Evolutionary conservation across 2,797 vertebrate species (phyloP), one percentile per base, ranked within the genome.

Genomic region (Momotus momota): DNA sequence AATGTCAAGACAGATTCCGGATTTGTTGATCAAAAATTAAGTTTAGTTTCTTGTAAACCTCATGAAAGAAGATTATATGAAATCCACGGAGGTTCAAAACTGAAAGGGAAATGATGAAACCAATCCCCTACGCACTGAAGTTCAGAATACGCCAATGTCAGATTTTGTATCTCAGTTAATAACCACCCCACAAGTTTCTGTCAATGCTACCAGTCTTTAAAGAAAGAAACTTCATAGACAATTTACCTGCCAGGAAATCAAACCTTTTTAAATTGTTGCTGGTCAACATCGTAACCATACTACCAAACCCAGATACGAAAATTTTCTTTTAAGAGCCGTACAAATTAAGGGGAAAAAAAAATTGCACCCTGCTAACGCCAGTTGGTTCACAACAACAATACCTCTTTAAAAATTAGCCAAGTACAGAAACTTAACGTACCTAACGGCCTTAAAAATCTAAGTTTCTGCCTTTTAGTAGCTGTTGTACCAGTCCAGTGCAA

Each of bases 21-120:
- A 95, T 82, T 94, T 96, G 86, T 92, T 96, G 96, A 96, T 97
- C 14, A 95, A 97, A 93, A 97, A 97, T 98, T 97, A 97, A 97
- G 97, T 97, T 97, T 98, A 96, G 97, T 98, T 97, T 97, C 97
- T 94, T 82, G 77, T 9, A 96, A 97, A 97, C 97, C 87, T 95
- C 97, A 94, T 97, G 91, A 94, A 88, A 97, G 97, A 98, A 98
- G 98, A 95, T 89, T 96, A 94, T 95, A 98, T 98, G 98, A 98
- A 98, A 98, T 98, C 98, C 98, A 98, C 98, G 94, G 92, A 95
- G 95, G 92, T 98, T 92, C 97, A 93, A 73, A 96, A 64, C 61
- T 62, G 74, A 95, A 94, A 54, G 51, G 33, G 15, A 85, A 94
- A 88, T 25, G 1, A 58, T 29, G 19, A 93, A 87, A 41, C 8